Base-by-base conservation (phyloP, 2,888 invertebrate species). In the Junonia oenone region DNA sequence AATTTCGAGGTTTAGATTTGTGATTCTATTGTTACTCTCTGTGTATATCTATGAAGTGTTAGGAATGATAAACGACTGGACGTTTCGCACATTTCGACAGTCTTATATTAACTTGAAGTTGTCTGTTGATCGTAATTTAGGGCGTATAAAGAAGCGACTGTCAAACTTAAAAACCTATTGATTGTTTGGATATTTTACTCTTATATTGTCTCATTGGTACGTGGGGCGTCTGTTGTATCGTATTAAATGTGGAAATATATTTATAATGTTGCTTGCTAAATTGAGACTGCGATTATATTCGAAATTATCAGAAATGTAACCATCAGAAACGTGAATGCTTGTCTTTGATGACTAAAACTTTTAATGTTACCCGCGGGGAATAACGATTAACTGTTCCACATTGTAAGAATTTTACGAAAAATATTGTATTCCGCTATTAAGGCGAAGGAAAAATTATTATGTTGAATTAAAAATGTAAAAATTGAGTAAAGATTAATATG, bases 41-140 rank as follows among this genome's bases (percentile, higher is more conserved):
- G 71, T 69, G 73, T 78, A 75, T 74, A 69, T 77, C 75, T 81
- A 68, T 77, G 73, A 75, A 74, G 81, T 81, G 76, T 81, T 81
- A 75, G 70, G 56, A 64, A 66, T 61, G 63, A 62, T 69, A 63
- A 65, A n/a, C 19, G 14, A 26, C 43, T n/a, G 9, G 46, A 29
- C 15, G 29, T 29, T 19, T 37, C 38, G 45, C 11, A 29, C 51
- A 14, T 45, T 45, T 26, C 8, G 15, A 43, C 51, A 14, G 8
- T 45, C 43, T 56, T 56, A 51, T 26, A 22, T 22, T 22, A 22
- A 22, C 22, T 22, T 22, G 67, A 37, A 13, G 81, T 84, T 83
- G 82, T 83, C 78, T 83, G 83, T 85, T 87, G 72, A 83, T 76
- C 73, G 66, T 80, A 76, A 78, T 76, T 80, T 77, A 74, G 72